Evolutionary conservation across 2,113 vertebrate species (phyloP).

Genomic region (Pogona vitticeps): DNA sequence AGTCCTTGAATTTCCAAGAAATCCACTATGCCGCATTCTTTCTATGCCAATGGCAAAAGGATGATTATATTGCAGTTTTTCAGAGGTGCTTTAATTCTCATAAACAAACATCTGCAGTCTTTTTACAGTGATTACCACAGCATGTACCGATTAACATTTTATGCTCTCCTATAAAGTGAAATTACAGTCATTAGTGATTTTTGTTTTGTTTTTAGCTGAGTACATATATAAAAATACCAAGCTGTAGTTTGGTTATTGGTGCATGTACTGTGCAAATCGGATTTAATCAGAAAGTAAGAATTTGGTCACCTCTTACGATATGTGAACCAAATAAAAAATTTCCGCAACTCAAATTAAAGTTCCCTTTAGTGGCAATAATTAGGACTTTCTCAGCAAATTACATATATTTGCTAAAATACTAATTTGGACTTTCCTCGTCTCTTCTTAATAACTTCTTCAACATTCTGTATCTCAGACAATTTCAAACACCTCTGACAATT

Average conservation of each 20-base stretch:
- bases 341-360: no score
- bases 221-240: not conserved
- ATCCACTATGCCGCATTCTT: not conserved
- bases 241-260: not conserved
- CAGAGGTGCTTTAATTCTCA: slow-evolving; percentile 11
- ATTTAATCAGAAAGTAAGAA: not conserved
- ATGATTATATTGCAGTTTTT: not conserved
- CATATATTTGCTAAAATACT: no score
- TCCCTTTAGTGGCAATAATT: no score
- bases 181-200: not conserved
- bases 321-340: no score
- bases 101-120: not conserved
- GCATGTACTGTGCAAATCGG: not conserved
- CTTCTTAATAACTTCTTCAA: no score
- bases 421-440: no score
- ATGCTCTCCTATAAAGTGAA: not conserved
- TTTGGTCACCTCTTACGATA: no score
- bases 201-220: not conserved
- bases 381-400: no score
- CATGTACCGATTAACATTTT: not conserved
- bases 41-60: not conserved
- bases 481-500: no score
- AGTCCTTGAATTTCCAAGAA: not conserved
- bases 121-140: not conserved
- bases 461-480: no score